Evolutionary conservation across 2,797 vertebrate species (phyloP), one percentile per base, ranked within the genome.

Genomic region (Sebastes miniatus): DNA sequence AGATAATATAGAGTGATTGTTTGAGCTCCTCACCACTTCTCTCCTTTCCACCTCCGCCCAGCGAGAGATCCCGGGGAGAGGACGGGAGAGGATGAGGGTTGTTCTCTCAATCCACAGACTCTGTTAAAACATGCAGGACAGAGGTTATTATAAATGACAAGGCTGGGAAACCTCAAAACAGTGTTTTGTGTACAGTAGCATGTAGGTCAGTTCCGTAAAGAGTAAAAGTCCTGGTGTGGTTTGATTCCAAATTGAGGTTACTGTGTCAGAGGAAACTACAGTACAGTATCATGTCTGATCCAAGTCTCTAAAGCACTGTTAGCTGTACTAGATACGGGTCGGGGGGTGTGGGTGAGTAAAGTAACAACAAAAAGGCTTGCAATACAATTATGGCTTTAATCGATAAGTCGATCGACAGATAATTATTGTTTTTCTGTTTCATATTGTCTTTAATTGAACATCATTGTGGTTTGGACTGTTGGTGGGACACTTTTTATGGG

Each of bases 31-130:
- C 94, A 99, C 99, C 97, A 99, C 95, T 94, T 99, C 99, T 94
- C 98, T 96, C 90, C 97, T 97, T 69, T 99, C 98, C 81, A 99
- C 98, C 93, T 99, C 98, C 11, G 99, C 99, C 99, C 99, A 99
- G 76, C 98, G 97, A 65, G 98, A 99, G 90, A 99, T 99, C 79
- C 99, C 99, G 1, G 98, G 99, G 67, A 99, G 95, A 80, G 97
- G 97, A 89, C 98, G 98, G 58, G 97, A 98, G 83, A 99, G 94
- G 80, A 97, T 99, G 87, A 99, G 96, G 22, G 98, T 99, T 69
- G 98, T 99, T 31, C 99, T 97, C 90, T 99, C 99, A 54, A 99
- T 98, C 99, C 99, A 99, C 70, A 99, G 86, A 81, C 94, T 95
- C 94, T 95, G 91, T 90, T 31, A 29, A 20, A 81, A 80, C 24